Evolutionary conservation across 2,888 invertebrate genomes (phyloP).

Genomic region (Rhamnusium bicolor): DNA sequence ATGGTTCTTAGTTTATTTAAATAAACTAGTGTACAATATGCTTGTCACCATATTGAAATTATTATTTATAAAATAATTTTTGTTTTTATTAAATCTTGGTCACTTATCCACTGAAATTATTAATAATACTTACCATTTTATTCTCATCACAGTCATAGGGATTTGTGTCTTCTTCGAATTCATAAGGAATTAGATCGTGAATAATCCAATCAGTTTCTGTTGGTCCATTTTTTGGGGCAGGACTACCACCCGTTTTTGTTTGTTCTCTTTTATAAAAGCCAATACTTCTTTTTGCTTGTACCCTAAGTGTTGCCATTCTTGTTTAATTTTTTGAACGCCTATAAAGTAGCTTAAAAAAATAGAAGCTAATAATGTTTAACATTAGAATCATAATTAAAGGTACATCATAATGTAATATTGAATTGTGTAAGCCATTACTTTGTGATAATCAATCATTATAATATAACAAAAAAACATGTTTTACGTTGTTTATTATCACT

Average conservation of each 20-base stretch:
- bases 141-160: neutral
- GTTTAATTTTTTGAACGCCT: neutral
- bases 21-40: too few relatives aligned
- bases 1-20: too few relatives aligned
- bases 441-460: too few relatives aligned
- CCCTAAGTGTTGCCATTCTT: neutral
- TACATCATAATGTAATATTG: too few relatives aligned
- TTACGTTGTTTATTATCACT: too few relatives aligned
- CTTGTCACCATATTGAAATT: too few relatives aligned
- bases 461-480: too few relatives aligned
- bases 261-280: neutral
- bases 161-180: neutral
- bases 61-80: too few relatives aligned
- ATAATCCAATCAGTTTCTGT: neutral
- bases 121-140: neutral
- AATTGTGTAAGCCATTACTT: too few relatives aligned
- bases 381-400: too few relatives aligned
- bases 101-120: too few relatives aligned
- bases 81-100: too few relatives aligned
- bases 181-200: neutral
- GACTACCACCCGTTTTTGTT: neutral
- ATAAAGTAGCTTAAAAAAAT: neutral
- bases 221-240: neutral
- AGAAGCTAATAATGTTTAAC: neutral
- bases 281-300: neutral